Evolutionary conservation across 1,140 invertebrate genomes (phyloP), one percentile per base, ranked within the genome.

Genomic region (Dendroctonus valens): DNA sequence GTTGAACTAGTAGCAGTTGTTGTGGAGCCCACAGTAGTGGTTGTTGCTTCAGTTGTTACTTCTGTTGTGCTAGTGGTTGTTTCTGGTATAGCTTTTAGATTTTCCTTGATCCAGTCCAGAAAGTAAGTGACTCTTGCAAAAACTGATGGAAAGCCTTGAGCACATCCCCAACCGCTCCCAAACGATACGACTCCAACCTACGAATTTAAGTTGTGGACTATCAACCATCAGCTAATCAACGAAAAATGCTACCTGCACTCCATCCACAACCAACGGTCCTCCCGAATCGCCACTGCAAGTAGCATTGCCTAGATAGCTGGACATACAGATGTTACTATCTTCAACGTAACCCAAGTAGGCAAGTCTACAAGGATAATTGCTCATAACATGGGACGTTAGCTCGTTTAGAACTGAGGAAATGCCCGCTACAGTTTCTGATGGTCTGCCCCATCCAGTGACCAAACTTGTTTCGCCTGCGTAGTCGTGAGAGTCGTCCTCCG

Each of bases 121-220:
- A 58, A 69, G 9, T 15, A 53, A 11, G 60, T 64, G 8, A 68
- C 59, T 39, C 66, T 6, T 4, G 66, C 48, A 54, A 58, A 69
- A 46, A 59, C 84, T 7, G 80, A 77, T n/a, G 83, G 84, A 67
- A 76, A 81, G 46, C 82, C 82, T 2, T 73, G 72, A 72, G 83
- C 79, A 69, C 84, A 86, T 6, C 83, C 83, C 39, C 79, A 75
- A 38, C 74, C 76, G 60, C 79, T 80, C 54, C 81, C 83, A 69
- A 85, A 86, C 3, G 84, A 85, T 0, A 81, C 82, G 8, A 86
- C 73, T 51, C 85, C 85, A 51, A 85, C 76, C 79, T 81, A 61
- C 44, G 5, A 41, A 59, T 40, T n/a, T 46, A 11, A 14, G 8
- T 40, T 41, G 9, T 26, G 26, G 26, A 26, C 3, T 3, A 8